Evolutionary conservation across 2,113 vertebrate species (phyloP), one percentile per base, ranked within the genome.

Genomic region (Terrapene triunguis): DNA sequence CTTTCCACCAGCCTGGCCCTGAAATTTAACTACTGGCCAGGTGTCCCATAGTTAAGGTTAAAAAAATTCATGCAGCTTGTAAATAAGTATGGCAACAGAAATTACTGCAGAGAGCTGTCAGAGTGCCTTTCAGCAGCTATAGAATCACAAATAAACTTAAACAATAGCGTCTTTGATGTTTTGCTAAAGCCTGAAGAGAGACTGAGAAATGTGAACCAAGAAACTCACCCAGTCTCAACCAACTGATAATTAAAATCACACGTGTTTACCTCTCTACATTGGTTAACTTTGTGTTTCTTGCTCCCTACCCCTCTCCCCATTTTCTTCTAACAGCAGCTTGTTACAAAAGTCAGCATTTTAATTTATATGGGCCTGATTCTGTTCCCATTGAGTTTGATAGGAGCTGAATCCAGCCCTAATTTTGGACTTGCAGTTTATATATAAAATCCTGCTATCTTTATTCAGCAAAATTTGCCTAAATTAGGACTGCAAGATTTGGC

Each of bases 81-180:
- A 95, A 98, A 95, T 95, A 95, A 96, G 83, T 89, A 72, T 54
- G 79, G 84, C 89, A 95, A 90, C 76, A 92, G 85, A 92, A 91
- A 97, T 48, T 80, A 93, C 83, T 90, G 94, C 42, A 91, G 11
- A 87, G 32, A n/a, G 59, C 38, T 88, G 29, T 54, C 69, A 65
- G 55, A 0, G 0, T 12, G 94, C 29, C n/a, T 93, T 95, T 89
- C 27, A 24, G 90, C 94, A 97, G 84, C 48, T 86, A 69, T 87
- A 86, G 80, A 96, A 95, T 97, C 48, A 87, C 4, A 25, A 96
- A 95, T 83, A 85, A 89, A 89, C 38, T 89, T 88, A 93, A 96
- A 97, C 96, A 97, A 95, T 95, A 89, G 32, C 24, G 38, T 89
- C 92, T 96, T 97, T 97, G 93, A 96, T 97, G 88, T 74, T 65